Evolutionary conservation across 1,140 invertebrate species (phyloP).

Genomic region (Pentalonia nigronervosa): DNA sequence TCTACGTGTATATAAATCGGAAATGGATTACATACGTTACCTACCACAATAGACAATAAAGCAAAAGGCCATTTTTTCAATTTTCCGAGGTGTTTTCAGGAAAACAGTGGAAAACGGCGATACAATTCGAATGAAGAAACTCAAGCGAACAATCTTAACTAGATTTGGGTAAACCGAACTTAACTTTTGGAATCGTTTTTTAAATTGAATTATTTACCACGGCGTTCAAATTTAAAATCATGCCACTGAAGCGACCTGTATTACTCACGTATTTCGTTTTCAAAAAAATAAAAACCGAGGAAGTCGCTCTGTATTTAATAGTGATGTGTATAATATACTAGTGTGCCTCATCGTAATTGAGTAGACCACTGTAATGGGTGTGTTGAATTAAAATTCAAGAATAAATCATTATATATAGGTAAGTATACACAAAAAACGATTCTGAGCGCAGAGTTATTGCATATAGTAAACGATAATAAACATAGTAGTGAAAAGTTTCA

Average conservation of each 20-base stretch:
- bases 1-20: neutral
- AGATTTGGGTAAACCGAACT: neutral
- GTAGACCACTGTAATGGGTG: too few relatives aligned
- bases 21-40: neutral
- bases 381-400: too few relatives aligned
- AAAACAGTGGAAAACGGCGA: neutral
- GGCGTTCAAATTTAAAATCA: neutral
- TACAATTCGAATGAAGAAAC: neutral
- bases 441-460: too few relatives aligned
- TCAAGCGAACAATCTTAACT: neutral
- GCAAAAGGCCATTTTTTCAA: neutral
- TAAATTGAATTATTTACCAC: neutral
- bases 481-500: too few relatives aligned
- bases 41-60: neutral
- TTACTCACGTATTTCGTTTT: neutral
- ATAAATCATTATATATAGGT: too few relatives aligned
- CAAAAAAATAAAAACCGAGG: neutral
- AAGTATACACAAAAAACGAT: too few relatives aligned
- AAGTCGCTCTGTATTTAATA: neutral
- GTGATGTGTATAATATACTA: too few relatives aligned
- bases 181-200: slow-evolving; percentile 12
- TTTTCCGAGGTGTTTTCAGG: neutral
- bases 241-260: neutral
- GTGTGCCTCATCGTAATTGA: too few relatives aligned
- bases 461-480: too few relatives aligned